A percentile compares a stretch with the other conserved stretches of the same genome.
Conservation (phyloP, 2,113 vertebrate species). For the Peromyscus polionotus region DNA sequence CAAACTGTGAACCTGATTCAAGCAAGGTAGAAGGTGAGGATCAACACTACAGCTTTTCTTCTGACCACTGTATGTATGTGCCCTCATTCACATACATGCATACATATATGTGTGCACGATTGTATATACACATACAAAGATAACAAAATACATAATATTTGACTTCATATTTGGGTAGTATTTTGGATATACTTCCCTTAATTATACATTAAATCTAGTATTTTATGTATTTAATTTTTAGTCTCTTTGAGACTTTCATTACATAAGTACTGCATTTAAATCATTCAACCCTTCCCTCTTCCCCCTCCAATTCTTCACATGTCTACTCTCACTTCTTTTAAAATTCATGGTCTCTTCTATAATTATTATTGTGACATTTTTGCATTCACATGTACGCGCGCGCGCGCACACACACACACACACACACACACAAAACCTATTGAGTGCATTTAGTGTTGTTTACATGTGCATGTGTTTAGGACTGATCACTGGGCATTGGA, state of each 20-base stretch:
- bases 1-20: background rate
- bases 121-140: background rate
- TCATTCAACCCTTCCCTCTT: background rate
- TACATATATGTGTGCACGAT: background rate
- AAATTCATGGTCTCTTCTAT: background rate
- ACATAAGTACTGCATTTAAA: background rate
- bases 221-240: background rate
- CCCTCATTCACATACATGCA: background rate
- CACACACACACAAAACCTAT: background rate
- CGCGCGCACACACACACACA: too few relatives aligned
- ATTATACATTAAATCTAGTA: background rate
- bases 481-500: background rate
- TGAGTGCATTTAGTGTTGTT: background rate
- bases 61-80: background rate
- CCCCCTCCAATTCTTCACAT: background rate
- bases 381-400: background rate
- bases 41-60: background rate
- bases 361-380: background rate
- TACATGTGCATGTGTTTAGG: background rate
- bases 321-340: background rate
- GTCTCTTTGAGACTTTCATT: background rate
- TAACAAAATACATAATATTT: background rate
- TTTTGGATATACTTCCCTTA: background rate
- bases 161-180: background rate
- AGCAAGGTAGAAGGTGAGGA: background rate